Evolutionary conservation across 2,888 invertebrate genomes (phyloP), one percentile per base, ranked within the genome.

Genomic region (Notodonta dromedarius): DNA sequence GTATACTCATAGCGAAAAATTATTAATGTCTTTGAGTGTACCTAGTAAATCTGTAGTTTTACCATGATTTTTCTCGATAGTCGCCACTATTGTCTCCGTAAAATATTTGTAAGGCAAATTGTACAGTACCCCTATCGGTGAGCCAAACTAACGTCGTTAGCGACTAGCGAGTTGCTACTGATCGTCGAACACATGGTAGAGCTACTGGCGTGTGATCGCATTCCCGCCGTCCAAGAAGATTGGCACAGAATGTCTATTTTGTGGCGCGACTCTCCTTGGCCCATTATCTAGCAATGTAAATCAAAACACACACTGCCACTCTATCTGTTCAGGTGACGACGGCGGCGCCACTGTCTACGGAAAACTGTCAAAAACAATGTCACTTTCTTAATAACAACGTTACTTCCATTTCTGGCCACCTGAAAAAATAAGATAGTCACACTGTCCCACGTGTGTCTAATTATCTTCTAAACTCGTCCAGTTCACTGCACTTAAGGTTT

Each of bases 401-500:
- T 46, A 46, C n/a, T 46, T 46, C 46, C 13, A 46, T 5, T 46
- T 63, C 71, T 68, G 63, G 61, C 63, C 61, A 76, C 73, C n/a
- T 46, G 46, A 13, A 46, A 2, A 13, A 4, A 46, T 46, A n/a
- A n/a, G n/a, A 5, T 46, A 5, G 42, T 42, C 9, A 11, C 46
- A 46, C 13, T n/a, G 44, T 46, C n/a, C 73, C 80, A 80, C 79
- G 77, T 82, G 80, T 64, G 58, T 40, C 71, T 73, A 67, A 68
- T 67, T 67, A 67, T 67, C 60, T 75, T 69, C 71, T 76, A 75
- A 52, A 32, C 77, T 80, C 63, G 70, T 61, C 57, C 69, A 67
- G 86, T 80, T 85, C 83, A 83, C 61, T 80, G 85, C 63, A 74
- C 80, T 71, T 57, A 62, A 57, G 53, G 59, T 67, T 62, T 67